phyloP scores from a whole-genome alignment of 1,140 invertebrate species.

The Psix sp. region DNA sequence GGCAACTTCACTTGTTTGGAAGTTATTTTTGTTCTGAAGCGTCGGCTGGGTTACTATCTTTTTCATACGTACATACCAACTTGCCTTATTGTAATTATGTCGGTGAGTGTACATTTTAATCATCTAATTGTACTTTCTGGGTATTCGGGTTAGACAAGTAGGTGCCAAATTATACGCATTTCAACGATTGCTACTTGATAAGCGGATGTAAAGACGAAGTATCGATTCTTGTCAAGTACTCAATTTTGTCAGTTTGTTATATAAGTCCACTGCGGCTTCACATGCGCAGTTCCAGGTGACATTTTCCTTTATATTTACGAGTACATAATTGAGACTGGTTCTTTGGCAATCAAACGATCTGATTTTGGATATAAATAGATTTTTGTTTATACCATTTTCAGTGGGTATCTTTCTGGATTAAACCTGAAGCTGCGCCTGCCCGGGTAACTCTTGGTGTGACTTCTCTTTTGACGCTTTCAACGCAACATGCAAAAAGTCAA shows the following conservation, averaged over 20 bases:
- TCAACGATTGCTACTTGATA: constrained; percentile 1
- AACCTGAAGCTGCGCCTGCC: constrained; percentile 91
- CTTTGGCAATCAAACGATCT: constrained; percentile 3
- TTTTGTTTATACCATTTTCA: constrained; percentile 58
- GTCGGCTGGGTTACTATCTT: constrained; percentile 90
- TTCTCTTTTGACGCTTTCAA: constrained; percentile 91
- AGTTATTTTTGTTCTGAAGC: constrained; percentile 90
- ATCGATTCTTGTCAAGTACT: constrained; percentile 28
- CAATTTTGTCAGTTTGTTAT: constrained; percentile 25
- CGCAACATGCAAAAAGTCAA: constrained; percentile 94
- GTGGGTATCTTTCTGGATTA: constrained; percentile 97
- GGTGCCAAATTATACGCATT: not conserved
- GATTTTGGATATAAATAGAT: constrained; percentile 1
- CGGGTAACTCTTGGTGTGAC: constrained; percentile 94
- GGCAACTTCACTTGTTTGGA: constrained; percentile 93
- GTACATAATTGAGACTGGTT: not conserved
- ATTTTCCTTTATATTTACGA: not conserved
- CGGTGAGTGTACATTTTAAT: constrained; percentile 78
- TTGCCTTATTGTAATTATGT: constrained; percentile 93
- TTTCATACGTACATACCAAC: constrained; percentile 94
- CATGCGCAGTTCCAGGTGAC: constrained; percentile 13
- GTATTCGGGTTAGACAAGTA: constrained; percentile 7
- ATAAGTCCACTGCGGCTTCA: constrained; percentile 16
- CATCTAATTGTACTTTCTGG: constrained; percentile 1
- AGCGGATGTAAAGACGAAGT: constrained; percentile 10